Percentiles rank a stretch among this genome's conserved stretches.
These are phyloP conservation scores for Thymelicus lineola DNA, from an alignment of 2,888 invertebrate genomes.

Conservation along the genomic window DNA sequence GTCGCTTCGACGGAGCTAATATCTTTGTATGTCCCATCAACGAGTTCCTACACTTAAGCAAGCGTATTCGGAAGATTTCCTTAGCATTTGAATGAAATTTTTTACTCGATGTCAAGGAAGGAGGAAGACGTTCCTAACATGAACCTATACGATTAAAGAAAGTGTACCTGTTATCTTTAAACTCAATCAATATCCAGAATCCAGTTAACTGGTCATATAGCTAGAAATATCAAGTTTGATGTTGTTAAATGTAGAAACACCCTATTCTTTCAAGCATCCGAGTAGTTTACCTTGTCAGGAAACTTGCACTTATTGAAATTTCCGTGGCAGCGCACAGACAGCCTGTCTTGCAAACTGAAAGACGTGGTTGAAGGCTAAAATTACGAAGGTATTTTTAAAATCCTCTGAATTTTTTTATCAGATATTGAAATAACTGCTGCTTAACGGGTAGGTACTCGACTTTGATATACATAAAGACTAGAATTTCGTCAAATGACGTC, in stretches of 20 bases:
- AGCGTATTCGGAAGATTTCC: not conserved
- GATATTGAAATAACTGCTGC: too few relatives aligned
- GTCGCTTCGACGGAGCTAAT: conserved; percentile 6
- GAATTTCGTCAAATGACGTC: too few relatives aligned
- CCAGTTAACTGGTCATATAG: too few relatives aligned
- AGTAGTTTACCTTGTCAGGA: conserved; percentile 1
- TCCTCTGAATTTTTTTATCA: too few relatives aligned
- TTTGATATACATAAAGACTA: too few relatives aligned
- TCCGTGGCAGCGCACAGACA: conserved; percentile 17
- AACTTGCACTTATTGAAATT: conserved; percentile 20
- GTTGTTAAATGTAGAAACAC: not conserved
- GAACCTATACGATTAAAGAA: too few relatives aligned
- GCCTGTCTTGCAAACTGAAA: conserved; percentile 8
- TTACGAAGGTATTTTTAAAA: not conserved
- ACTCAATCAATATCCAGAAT: too few relatives aligned
- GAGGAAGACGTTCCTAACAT: too few relatives aligned
- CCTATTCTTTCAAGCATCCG: not conserved
- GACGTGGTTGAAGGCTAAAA: not conserved
- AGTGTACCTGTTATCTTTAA: too few relatives aligned
- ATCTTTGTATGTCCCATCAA: not conserved
- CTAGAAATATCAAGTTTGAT: not conserved
- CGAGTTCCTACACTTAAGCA: not conserved
- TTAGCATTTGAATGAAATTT: too few relatives aligned
- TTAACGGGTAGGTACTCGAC: too few relatives aligned
- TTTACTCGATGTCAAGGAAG: too few relatives aligned